These are phyloP conservation scores for Myotis planiceps DNA, from an alignment of 2,797 vertebrate species.

Conservation along the genomic window DNA sequence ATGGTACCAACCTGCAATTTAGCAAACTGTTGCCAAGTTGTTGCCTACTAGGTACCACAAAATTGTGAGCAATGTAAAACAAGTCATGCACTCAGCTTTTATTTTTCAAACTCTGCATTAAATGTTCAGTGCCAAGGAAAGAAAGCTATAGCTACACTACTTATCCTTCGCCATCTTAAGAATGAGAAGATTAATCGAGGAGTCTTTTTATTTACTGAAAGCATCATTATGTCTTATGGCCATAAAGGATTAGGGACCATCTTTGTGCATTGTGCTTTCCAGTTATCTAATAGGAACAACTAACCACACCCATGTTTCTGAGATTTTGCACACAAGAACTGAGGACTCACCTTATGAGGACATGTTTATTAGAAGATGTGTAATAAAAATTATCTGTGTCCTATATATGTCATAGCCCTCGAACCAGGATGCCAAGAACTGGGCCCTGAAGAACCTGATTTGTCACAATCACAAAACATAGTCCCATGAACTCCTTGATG, in stretches of 20 bases:
- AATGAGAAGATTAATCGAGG: background rate
- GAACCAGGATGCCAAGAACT: background rate
- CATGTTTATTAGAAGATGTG: background rate
- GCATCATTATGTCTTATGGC: background rate
- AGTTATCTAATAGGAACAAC: background rate
- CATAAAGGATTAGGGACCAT: background rate
- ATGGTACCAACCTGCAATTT: background rate
- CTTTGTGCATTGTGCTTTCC: background rate
- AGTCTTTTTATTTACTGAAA: background rate
- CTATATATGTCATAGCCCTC: background rate
- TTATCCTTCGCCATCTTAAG: constrained; percentile 5
- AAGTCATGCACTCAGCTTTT: background rate
- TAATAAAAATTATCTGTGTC: background rate
- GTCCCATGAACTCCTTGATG: background rate
- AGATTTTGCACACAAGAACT: background rate
- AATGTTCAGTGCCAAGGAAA: background rate
- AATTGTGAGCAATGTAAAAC: background rate
- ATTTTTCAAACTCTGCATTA: background rate
- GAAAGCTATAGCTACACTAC: background rate
- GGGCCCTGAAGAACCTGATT: background rate
- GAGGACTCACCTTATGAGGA: background rate
- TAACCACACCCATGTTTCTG: background rate
- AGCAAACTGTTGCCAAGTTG: background rate
- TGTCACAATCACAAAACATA: background rate
- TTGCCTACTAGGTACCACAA: background rate